A percentile compares a stretch with the other conserved stretches of the same genome.
These are phyloP conservation scores for Cygnus atratus DNA, from an alignment of 2,113 vertebrate species.

Conservation along the genomic window DNA sequence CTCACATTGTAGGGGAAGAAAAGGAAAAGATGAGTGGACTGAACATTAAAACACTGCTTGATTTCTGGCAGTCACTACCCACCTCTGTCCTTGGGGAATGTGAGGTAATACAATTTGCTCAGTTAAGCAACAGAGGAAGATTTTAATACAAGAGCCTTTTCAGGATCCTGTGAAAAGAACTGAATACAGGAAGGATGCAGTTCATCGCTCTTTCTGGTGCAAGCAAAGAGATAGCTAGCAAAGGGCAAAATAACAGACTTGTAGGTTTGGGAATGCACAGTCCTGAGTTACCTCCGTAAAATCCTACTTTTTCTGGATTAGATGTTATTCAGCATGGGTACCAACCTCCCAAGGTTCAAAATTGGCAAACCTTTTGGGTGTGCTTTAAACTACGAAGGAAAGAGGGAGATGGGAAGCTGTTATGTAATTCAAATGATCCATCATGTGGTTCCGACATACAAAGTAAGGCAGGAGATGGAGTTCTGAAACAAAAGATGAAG, in stretches of 20 bases:
- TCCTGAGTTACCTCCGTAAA: not conserved
- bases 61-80: not conserved
- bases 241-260: not conserved
- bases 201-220: not conserved
- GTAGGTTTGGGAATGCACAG: not conserved
- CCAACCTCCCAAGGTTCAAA: not conserved
- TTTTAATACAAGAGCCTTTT: not conserved
- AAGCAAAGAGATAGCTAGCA: not conserved
- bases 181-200: not conserved
- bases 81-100: not conserved
- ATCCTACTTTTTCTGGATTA: not conserved
- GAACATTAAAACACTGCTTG: not conserved
- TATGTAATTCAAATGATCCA: slow-evolving; percentile 63
- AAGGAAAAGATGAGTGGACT: not conserved
- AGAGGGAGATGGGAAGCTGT: slow-evolving; percentile 49
- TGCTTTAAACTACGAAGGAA: slow-evolving; percentile 51
- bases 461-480: slow-evolving; percentile 61
- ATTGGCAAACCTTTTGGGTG: slow-evolving; percentile 12
- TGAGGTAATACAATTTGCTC: not conserved
- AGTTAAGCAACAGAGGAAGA: not conserved
- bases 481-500: slow-evolving; percentile 71
- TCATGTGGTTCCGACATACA: slow-evolving; percentile 48
- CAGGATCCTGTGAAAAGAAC: not conserved
- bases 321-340: not conserved
- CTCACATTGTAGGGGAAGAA: not conserved